These are phyloP conservation scores for Melieria omissa DNA, from an alignment of 2,888 invertebrate species.

Conservation along the genomic window DNA sequence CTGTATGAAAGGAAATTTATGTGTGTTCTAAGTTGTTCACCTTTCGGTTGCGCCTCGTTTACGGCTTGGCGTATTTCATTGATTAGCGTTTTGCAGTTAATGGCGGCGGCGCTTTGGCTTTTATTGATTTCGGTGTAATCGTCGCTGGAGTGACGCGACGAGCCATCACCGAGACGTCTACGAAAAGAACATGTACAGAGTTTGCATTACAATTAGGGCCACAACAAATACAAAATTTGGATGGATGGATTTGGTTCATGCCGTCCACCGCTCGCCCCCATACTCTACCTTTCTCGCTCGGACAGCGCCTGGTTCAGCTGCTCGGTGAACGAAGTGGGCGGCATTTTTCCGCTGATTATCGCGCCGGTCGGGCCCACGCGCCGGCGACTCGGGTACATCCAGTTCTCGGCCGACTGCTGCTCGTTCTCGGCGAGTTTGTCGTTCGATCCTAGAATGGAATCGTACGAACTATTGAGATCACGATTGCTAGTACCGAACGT, in stretches of 20 bases:
- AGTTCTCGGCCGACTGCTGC: slow-evolving; percentile 60
- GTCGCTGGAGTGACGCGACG: slow-evolving; percentile 72
- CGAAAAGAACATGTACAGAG: slow-evolving; percentile 23
- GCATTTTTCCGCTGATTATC: slow-evolving; percentile 62
- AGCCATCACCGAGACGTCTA: slow-evolving; percentile 67
- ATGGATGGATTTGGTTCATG: neutral
- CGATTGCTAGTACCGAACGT: slow-evolving; percentile 62
- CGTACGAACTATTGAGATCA: slow-evolving; percentile 67
- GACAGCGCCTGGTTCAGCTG: slow-evolving; percentile 88
- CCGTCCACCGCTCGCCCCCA: neutral
- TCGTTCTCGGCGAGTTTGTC: slow-evolving; percentile 66
- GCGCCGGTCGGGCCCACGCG: slow-evolving; percentile 66
- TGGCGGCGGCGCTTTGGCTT: slow-evolving; percentile 74
- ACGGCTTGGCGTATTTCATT: slow-evolving; percentile 91
- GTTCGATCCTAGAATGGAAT: slow-evolving; percentile 67
- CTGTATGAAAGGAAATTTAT: neutral
- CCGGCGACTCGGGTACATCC: slow-evolving; percentile 66
- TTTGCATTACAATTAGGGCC: neutral
- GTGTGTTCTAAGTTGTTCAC: slow-evolving; percentile 65
- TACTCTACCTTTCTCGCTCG: slow-evolving; percentile 79
- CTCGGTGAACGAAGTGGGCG: slow-evolving; percentile 84
- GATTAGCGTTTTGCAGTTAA: slow-evolving; percentile 82
- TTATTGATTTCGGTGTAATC: slow-evolving; percentile 73
- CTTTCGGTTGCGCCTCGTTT: slow-evolving; percentile 88
- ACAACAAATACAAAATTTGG: neutral